Base-by-base conservation (phyloP, 2,888 invertebrate genomes). In the Carterocephalus palaemon region DNA sequence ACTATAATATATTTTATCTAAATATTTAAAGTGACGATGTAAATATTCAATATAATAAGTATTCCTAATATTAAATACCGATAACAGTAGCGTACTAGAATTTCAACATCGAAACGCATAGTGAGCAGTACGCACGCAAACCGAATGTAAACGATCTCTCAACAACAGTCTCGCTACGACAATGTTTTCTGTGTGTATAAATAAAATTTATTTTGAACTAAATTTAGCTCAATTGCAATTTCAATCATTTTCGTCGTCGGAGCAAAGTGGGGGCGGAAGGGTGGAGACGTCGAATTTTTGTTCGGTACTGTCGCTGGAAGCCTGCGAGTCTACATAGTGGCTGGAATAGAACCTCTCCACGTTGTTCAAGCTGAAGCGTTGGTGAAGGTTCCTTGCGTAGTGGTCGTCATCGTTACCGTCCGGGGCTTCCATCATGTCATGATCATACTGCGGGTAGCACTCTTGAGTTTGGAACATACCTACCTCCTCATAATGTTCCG, bases 201-300 rank as follows among this genome's bases (percentile, higher is more conserved):
- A n/a, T n/a, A n/a, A 53, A 59, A 61, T 66, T 63, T 50, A 48
- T 32, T 40, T 42, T 47, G 52, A 52, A 53, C 51, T 51, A 59
- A 28, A 41, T 54, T 39, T 28, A 47, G 52, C 32, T 51, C 29
- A 52, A 51, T 43, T 48, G 46, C 34, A 47, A 38, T 49, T 54
- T 65, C 75, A 83, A 54, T 90, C 89, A 59, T 91, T 91, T 65
- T 93, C 93, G 63, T 92, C 92, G 58, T 94, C 93, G 41, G 91
- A 90, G 62, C 93, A 89, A 53, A 93, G 83, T 40, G 93, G 93
- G 40, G 93, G 93, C n/a, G 93, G 94, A 60, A 93, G 89, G 15
- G 90, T 91, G 20, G 92, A 89, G 10, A 93, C 91, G 62, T 93
- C 93, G 65, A 93, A 92, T 64, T 90, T 90, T 45, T 91, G 91